Evolutionary conservation across 2,888 invertebrate species (phyloP), one percentile per base, ranked within the genome.

Genomic region (Atethmia centrago): DNA sequence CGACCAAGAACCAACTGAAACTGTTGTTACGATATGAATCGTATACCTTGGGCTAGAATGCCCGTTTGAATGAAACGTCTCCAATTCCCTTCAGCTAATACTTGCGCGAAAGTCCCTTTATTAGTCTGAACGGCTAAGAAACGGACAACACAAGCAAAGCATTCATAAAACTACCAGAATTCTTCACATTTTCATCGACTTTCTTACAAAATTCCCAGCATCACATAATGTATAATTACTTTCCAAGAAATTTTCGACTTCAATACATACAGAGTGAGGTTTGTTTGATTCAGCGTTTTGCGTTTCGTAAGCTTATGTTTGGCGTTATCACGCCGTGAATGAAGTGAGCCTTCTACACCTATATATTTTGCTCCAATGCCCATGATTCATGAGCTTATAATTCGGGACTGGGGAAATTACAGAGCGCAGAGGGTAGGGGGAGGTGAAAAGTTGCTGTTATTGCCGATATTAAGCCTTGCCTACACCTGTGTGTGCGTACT

Each of bases 381-480:
- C 90, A 92, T 94, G 93, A 94, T 93, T 93, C 92, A 94, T 92
- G 89, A 87, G 88, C 91, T 91, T 93, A 93, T 92, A 93, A 94
- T 93, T 92, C 92, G 90, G 91, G 83, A 88, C 90, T 87, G 91
- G 89, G 89, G 92, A 92, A 92, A 93, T 93, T 92, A 88, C 80
- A 79, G 74, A 74, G 74, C 72, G 66, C 85, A 72, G 68, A 79
- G 85, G 87, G 86, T 84, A 82, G 86, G 74, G 82, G 89, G 90
- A 93, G 91, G 92, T 79, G 76, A 84, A 85, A 85, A 84, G 83
- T 84, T 86, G 91, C 90, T 90, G 91, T 92, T 93, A 94, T 93
- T 93, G 92, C 90, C 93, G 90, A 94, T 94, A 94, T 93, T 93
- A 93, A 92, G 90, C 90, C 82, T 82, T 85, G 86, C 85, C 84